Evolutionary conservation across 2,113 vertebrate species (phyloP).

Genomic region (Gymnobelideus leadbeateri): DNA sequence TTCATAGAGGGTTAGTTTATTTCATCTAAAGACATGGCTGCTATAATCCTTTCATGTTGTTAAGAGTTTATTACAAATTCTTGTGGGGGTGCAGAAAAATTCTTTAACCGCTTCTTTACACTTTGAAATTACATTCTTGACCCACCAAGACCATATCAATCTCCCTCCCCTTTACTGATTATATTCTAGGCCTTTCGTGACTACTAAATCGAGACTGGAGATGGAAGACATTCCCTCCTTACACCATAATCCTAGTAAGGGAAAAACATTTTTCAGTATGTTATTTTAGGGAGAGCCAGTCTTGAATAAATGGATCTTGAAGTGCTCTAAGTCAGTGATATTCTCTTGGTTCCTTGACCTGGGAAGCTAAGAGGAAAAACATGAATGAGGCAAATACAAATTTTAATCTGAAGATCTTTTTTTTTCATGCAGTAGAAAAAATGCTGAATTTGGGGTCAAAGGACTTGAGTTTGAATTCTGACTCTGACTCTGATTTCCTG

Average conservation of each 20-base stretch:
- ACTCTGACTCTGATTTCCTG: neutral
- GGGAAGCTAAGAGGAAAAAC: neutral
- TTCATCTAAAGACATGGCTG: neutral
- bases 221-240: neutral
- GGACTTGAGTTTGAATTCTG: neutral
- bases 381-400: neutral
- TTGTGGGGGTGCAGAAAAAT: neutral
- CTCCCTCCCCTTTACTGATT: neutral
- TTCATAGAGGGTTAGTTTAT: neutral
- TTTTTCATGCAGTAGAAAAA: neutral
- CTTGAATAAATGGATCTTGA: neutral
- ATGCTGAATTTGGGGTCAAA: neutral
- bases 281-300: neutral
- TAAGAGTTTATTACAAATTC: neutral
- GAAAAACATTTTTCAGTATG: neutral
- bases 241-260: neutral
- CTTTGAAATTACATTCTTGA: neutral
- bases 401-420: neutral
- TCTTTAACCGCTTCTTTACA: neutral
- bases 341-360: neutral
- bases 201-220: neutral
- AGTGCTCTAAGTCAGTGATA: neutral
- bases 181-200: neutral
- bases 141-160: neutral
- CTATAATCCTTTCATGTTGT: neutral